These are phyloP conservation scores for Solen grandis DNA, from an alignment of 1,140 invertebrate species.

Conservation along the genomic window DNA sequence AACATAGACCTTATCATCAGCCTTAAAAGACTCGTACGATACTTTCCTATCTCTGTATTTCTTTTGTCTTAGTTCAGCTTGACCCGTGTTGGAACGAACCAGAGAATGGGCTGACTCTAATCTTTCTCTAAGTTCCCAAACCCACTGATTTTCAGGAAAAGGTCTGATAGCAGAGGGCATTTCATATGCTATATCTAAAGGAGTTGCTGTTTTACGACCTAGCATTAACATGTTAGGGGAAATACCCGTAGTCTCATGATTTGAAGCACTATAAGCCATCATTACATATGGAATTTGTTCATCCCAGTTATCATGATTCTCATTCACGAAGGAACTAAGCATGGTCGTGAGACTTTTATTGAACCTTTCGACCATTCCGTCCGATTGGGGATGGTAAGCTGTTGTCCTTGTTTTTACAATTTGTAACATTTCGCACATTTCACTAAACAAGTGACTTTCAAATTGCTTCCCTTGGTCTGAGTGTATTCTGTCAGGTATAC, in stretches of 20 bases:
- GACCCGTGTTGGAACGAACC: constrained; percentile 2
- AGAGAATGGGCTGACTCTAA: constrained; percentile 35
- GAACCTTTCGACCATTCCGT: constrained; percentile 61
- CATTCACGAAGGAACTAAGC: constrained; percentile 20
- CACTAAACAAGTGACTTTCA: constrained; percentile 47
- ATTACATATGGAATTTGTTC: constrained; percentile 32
- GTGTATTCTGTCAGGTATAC: constrained; percentile 75
- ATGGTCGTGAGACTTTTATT: constrained; percentile 50
- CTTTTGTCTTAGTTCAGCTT: constrained; percentile 18
- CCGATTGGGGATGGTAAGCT: constrained; percentile 53
- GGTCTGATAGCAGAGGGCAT: not conserved
- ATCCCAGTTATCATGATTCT: constrained; percentile 54
- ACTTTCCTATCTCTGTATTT: constrained; percentile 13
- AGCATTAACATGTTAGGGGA: constrained; percentile 60
- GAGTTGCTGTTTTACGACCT: constrained; percentile 41
- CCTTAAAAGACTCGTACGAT: constrained; percentile 17
- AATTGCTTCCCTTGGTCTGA: constrained; percentile 75
- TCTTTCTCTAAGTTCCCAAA: constrained; percentile 16
- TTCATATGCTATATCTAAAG: constrained; percentile 29
- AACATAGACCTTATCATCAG: constrained; percentile 27
- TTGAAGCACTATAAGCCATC: constrained; percentile 44
- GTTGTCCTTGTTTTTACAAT: constrained; percentile 56
- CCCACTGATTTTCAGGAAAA: constrained; percentile 34
- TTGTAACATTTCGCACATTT: constrained; percentile 52
- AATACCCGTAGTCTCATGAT: constrained; percentile 33